Percentiles rank a stretch among this genome's conserved stretches.
These are phyloP conservation scores for Gnathonemus longibarbis DNA, from an alignment of 2,113 vertebrate genomes.

Conservation along the genomic window DNA sequence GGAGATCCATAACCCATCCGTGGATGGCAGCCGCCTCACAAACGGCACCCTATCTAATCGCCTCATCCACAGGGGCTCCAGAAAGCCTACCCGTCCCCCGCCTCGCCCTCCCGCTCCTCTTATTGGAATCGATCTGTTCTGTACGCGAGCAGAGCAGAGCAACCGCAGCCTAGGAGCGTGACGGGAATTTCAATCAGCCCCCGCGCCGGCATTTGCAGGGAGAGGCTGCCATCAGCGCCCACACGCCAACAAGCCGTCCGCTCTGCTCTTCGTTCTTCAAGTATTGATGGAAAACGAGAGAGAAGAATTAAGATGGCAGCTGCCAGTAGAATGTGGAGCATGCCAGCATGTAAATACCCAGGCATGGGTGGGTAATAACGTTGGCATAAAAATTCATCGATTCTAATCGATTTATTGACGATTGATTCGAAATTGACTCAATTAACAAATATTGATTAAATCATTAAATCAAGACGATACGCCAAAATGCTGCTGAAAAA, in stretches of 20 bases:
- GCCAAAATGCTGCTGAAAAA: neutral
- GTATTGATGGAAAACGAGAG: neutral
- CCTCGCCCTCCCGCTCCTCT: neutral
- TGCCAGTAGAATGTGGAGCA: neutral
- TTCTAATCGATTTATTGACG: neutral
- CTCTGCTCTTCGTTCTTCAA: neutral
- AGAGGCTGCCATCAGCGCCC: neutral
- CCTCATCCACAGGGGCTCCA: neutral
- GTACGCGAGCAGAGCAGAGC: neutral
- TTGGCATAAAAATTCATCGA: neutral
- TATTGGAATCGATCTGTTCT: constrained; percentile 3
- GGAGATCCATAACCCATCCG: neutral
- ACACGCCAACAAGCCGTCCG: neutral
- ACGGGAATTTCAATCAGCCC: neutral
- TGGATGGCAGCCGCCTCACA: neutral
- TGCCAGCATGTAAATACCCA: neutral
- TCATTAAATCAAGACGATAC: neutral
- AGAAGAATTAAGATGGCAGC: neutral
- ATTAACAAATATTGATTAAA: neutral
- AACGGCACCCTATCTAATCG: neutral
- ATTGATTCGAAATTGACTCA: neutral
- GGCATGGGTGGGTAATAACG: neutral
- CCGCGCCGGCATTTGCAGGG: neutral
- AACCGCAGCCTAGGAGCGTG: neutral
- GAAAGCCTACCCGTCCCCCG: neutral